These are phyloP conservation scores for Acronicta aceris DNA, from an alignment of 2,888 invertebrate genomes.

Conservation along the genomic window DNA sequence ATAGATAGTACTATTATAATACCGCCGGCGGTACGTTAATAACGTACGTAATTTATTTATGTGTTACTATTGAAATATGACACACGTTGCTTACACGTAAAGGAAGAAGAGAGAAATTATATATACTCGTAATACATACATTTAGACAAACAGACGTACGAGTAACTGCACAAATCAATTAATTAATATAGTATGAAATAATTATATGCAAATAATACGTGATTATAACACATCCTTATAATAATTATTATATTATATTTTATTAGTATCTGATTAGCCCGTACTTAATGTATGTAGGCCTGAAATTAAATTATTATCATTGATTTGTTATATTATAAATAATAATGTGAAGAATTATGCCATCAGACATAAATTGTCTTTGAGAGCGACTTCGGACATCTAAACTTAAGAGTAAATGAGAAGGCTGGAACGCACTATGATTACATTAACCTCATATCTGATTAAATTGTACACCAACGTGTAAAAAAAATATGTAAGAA, in stretches of 20 bases:
- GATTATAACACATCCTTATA: background rate
- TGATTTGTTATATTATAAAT: background rate
- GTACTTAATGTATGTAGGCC: background rate
- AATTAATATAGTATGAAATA: no score
- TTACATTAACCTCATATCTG: background rate
- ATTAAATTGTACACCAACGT: background rate
- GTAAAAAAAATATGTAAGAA: background rate
- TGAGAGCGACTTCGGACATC: background rate
- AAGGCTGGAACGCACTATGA: background rate
- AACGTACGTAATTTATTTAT: no score
- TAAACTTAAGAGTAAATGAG: background rate
- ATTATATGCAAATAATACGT: no score
- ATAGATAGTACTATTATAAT: constrained; percentile 12
- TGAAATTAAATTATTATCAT: background rate
- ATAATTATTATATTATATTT: background rate
- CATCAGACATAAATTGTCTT: background rate
- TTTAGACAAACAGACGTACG: no score
- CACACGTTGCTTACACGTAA: background rate
- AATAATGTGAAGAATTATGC: background rate
- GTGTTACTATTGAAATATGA: constrained; percentile 3
- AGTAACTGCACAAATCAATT: background rate
- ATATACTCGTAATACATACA: no score
- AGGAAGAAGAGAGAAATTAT: background rate
- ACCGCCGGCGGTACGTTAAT: constrained; percentile 22
- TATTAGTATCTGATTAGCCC: background rate